phyloP scores from a whole-genome alignment of 2,113 vertebrate genomes.

The Chroicocephalus ridibundus region DNA sequence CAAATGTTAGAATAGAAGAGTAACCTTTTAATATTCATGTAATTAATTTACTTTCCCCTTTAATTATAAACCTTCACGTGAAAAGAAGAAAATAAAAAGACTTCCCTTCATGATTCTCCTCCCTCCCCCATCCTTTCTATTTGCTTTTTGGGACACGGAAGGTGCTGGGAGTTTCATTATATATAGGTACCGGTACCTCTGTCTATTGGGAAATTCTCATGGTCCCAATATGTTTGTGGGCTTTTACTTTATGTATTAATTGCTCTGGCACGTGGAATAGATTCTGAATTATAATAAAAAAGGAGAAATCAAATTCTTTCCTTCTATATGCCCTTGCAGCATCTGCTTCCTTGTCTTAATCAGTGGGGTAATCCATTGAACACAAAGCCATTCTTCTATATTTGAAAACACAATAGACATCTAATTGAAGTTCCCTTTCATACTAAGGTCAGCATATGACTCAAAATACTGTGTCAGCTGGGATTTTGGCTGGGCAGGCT shows the following conservation, averaged over 20 bases:
- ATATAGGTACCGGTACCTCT: neutral
- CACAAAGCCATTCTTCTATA: slow-evolving; percentile 35
- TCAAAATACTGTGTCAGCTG: slow-evolving; percentile 2
- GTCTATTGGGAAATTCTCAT: neutral
- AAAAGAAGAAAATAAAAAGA: slow-evolving; percentile 49
- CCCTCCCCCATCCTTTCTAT: slow-evolving; percentile 41
- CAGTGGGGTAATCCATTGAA: slow-evolving; percentile 1
- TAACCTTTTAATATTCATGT: slow-evolving; percentile 84
- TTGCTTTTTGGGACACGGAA: slow-evolving; percentile 37
- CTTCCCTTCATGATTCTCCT: slow-evolving; percentile 29
- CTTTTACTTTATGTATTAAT: neutral
- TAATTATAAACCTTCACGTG: slow-evolving; percentile 68
- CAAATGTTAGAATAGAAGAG: slow-evolving; percentile 81
- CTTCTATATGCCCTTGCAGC: neutral
- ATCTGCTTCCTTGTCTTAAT: slow-evolving; percentile 48
- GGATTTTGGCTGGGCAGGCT: neutral
- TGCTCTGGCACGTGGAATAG: neutral
- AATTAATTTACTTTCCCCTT: slow-evolving; percentile 80
- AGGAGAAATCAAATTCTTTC: neutral
- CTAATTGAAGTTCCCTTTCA: slow-evolving; percentile 21
- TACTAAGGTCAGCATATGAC: slow-evolving; percentile 1
- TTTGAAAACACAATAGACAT: slow-evolving; percentile 37
- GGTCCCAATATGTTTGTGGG: neutral
- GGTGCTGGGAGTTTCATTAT: slow-evolving; percentile 22
- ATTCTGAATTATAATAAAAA: neutral